Conservation (phyloP, 2,888 invertebrate genomes). For the Anticlea derivata region DNA sequence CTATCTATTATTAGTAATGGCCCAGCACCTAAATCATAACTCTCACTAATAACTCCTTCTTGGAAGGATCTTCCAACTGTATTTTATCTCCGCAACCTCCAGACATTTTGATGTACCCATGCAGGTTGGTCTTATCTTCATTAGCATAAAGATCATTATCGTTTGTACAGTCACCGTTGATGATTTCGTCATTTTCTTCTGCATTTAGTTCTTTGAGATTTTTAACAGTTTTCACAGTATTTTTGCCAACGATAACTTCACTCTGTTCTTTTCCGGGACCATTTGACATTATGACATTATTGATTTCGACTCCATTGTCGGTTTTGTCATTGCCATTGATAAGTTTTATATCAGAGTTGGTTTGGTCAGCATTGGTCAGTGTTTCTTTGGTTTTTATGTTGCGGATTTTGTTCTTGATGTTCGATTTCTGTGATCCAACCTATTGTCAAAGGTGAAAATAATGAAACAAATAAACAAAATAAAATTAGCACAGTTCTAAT, state of each 20-base stretch:
- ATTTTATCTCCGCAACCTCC: slow-evolving; percentile 65
- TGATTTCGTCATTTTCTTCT: background rate
- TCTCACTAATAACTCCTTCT: slow-evolving; percentile 71
- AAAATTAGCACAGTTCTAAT: slow-evolving; percentile 8
- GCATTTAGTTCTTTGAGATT: slow-evolving; percentile 9
- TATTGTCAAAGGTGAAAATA: slow-evolving; percentile 32
- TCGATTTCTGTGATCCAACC: slow-evolving; percentile 54
- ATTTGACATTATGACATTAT: slow-evolving; percentile 17
- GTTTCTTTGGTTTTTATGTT: slow-evolving; percentile 30
- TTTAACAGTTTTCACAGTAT: background rate
- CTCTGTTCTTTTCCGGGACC: slow-evolving; percentile 9
- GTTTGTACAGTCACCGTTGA: slow-evolving; percentile 29
- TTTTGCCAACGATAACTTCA: slow-evolving; percentile 21
- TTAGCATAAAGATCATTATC: slow-evolving; percentile 40
- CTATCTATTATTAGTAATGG: slow-evolving; percentile 4
- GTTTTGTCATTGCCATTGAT: slow-evolving; percentile 12
- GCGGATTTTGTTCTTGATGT: slow-evolving; percentile 41
- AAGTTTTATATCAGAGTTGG: slow-evolving; percentile 7
- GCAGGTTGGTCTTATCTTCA: slow-evolving; percentile 49
- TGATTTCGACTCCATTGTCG: slow-evolving; percentile 15
- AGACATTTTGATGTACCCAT: slow-evolving; percentile 68
- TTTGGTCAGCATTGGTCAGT: slow-evolving; percentile 31
- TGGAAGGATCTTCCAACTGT: slow-evolving; percentile 69
- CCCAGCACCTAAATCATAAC: slow-evolving; percentile 36
- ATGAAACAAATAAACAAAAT: slow-evolving; percentile 10